Evolutionary conservation across 1,140 invertebrate species (phyloP).

Genomic region (Odontomachus brunneus): DNA sequence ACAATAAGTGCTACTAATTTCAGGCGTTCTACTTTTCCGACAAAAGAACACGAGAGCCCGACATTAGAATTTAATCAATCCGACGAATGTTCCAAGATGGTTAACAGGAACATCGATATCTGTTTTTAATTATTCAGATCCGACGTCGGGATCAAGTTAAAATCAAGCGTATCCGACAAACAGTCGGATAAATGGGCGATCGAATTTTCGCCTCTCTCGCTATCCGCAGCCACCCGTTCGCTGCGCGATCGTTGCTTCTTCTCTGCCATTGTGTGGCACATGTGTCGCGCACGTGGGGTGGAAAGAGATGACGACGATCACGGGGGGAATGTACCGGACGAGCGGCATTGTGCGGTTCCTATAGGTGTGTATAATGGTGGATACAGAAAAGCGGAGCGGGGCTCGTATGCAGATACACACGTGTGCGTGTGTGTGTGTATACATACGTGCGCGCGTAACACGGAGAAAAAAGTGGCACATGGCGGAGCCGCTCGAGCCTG

Average conservation of each 20-base stretch:
- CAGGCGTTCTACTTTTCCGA: no score
- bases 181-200: not conserved
- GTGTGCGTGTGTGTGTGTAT: no score
- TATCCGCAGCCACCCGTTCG: constrained; percentile 8
- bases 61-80: no score
- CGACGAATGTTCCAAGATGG: no score
- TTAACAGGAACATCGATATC: no score
- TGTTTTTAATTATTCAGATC: no score
- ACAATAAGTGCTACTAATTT: no score
- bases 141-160: not conserved
- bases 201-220: constrained; percentile 5
- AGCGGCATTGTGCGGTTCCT: constrained; percentile 16
- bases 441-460: not conserved
- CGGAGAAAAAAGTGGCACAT: constrained; percentile 79
- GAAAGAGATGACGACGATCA: not conserved
- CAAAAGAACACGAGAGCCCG: no score
- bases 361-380: constrained; percentile 14
- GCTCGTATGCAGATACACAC: no score
- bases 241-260: not conserved
- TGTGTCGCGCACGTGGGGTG: constrained; percentile 17
- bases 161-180: not conserved
- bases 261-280: constrained; percentile 33
- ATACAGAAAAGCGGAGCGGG: not conserved
- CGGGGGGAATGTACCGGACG: not conserved
- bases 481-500: constrained; percentile 73